phyloP scores from a whole-genome alignment of 2,888 invertebrate genomes.

The Xanthia togata region DNA sequence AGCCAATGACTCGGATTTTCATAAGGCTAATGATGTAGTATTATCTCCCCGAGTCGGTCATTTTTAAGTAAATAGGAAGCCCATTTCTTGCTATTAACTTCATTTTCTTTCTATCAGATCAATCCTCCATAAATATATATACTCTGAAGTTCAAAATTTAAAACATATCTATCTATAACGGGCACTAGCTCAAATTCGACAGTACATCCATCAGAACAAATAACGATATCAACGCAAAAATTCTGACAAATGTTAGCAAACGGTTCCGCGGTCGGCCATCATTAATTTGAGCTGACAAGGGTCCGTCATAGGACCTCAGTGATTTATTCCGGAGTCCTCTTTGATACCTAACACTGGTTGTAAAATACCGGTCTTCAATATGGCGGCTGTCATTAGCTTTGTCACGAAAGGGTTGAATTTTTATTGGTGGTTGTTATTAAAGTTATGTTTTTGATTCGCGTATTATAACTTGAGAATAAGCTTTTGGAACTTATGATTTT shows the following conservation, averaged over 20 bases:
- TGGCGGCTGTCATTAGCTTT: conserved; percentile 65
- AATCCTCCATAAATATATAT: too few species aligned
- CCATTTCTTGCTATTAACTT: background rate
- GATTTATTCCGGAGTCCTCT: conserved; percentile 70
- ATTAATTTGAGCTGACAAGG: conserved; percentile 72
- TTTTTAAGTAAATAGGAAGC: background rate
- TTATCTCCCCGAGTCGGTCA: background rate
- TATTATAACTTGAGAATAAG: background rate
- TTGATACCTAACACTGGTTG: conserved; percentile 66
- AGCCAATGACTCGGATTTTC: background rate
- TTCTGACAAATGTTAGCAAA: conserved; percentile 55
- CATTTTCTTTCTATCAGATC: background rate
- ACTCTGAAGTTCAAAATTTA: background rate
- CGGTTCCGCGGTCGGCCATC: conserved; percentile 61
- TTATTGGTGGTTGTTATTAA: conserved; percentile 1
- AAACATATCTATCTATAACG: background rate
- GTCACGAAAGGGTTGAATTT: conserved; percentile 36
- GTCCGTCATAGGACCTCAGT: conserved; percentile 67
- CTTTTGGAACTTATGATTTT: background rate
- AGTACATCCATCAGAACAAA: conserved; percentile 41
- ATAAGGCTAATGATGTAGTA: background rate
- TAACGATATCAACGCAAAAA: conserved; percentile 47
- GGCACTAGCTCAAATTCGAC: background rate
- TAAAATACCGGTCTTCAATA: conserved; percentile 58
- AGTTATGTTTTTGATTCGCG: conserved; percentile 6